A percentile compares a stretch with the other conserved stretches of the same genome.
phyloP scores from a whole-genome alignment of 2,113 vertebrate species.

The Syngnathus typhle region DNA sequence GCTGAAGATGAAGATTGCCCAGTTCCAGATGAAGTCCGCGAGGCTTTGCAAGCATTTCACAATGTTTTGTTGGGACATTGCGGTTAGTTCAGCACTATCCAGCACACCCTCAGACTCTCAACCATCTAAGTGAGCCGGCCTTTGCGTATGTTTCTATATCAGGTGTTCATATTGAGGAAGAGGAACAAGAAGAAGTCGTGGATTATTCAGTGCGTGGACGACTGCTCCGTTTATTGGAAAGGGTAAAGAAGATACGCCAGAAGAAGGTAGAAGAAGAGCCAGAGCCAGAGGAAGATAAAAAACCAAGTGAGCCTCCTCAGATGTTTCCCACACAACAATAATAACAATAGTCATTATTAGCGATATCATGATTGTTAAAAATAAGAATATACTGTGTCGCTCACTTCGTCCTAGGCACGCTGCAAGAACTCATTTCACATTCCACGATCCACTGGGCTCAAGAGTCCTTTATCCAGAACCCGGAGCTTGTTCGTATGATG shows the following conservation, averaged over 20 bases:
- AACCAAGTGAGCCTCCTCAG: slow-evolving; percentile 73
- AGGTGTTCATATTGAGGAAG: slow-evolving; percentile 84
- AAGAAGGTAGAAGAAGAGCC: slow-evolving; percentile 72
- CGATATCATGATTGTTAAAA: neutral
- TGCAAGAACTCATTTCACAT: slow-evolving; percentile 91
- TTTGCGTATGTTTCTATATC: neutral
- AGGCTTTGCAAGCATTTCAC: slow-evolving; percentile 78
- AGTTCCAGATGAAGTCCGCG: slow-evolving; percentile 76
- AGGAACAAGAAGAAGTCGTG: slow-evolving; percentile 77
- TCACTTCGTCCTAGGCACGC: slow-evolving; percentile 65
- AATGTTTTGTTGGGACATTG: slow-evolving; percentile 81
- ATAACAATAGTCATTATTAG: neutral
- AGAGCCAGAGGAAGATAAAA: slow-evolving; percentile 72
- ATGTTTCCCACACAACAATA: neutral
- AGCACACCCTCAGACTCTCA: neutral
- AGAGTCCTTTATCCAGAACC: slow-evolving; percentile 91
- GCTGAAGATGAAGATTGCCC: slow-evolving; percentile 76
- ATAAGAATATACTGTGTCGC: neutral
- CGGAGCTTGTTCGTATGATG: slow-evolving; percentile 90
- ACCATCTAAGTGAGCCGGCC: neutral
- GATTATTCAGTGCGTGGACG: slow-evolving; percentile 79
- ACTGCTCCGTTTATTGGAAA: slow-evolving; percentile 76
- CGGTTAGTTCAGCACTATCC: slow-evolving; percentile 67
- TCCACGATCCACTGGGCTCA: slow-evolving; percentile 94
- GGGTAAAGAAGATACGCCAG: slow-evolving; percentile 73